A percentile compares a stretch with the other conserved stretches of the same genome.
phyloP scores from a whole-genome alignment of 2,888 invertebrate genomes.

The Trisateles emortualis region DNA sequence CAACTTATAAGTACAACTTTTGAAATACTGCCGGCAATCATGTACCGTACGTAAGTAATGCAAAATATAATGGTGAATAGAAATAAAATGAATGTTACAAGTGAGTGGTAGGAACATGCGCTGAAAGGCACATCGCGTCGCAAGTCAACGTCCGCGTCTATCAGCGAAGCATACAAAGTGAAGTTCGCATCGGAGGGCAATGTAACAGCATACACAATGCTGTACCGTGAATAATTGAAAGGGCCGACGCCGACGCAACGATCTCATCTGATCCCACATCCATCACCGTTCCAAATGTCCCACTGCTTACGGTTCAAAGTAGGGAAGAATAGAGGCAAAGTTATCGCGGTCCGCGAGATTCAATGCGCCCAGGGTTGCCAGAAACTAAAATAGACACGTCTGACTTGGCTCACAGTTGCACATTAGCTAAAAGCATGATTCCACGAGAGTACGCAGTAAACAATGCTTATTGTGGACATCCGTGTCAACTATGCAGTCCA shows the following conservation, averaged over 20 bases:
- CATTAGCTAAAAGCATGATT: slow-evolving; percentile 1
- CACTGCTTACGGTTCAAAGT: slow-evolving; percentile 44
- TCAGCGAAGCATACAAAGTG: slow-evolving; percentile 50
- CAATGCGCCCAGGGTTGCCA: slow-evolving; percentile 52
- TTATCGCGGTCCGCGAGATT: slow-evolving; percentile 60
- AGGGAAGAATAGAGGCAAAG: slow-evolving; percentile 36
- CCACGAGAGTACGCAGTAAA: background rate
- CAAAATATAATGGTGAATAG: slow-evolving; percentile 5
- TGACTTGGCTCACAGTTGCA: background rate
- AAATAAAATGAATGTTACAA: slow-evolving; percentile 12
- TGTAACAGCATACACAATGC: slow-evolving; percentile 63
- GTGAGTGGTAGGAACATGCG: background rate
- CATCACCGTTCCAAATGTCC: slow-evolving; percentile 27
- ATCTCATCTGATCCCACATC: slow-evolving; percentile 61
- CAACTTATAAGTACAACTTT: too few relatives aligned
- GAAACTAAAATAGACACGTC: slow-evolving; percentile 12
- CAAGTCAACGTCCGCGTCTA: slow-evolving; percentile 53
- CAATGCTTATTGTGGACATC: background rate
- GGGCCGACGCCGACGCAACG: slow-evolving; percentile 57
- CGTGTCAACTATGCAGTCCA: background rate
- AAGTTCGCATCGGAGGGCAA: slow-evolving; percentile 51
- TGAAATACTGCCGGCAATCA: too few relatives aligned
- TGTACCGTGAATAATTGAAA: slow-evolving; percentile 76
- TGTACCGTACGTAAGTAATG: too few relatives aligned
- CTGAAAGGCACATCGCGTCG: slow-evolving; percentile 37